phyloP scores from a whole-genome alignment of 1,140 invertebrate species.

The Neodiprion pinetum region DNA sequence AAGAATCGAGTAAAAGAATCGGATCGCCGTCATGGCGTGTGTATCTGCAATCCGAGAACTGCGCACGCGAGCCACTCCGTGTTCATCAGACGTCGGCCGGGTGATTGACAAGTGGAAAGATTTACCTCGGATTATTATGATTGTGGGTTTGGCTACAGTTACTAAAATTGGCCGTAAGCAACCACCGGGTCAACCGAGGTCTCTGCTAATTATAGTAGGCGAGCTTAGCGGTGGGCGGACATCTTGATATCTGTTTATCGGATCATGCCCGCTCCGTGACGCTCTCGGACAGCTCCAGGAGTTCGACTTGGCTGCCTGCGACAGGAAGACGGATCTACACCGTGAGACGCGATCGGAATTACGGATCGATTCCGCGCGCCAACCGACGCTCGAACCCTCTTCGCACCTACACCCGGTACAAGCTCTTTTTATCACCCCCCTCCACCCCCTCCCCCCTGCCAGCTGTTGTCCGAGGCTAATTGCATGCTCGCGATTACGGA shows the following conservation, averaged over 20 bases:
- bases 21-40: not conserved
- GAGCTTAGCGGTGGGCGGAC: conserved; percentile 42
- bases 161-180: conserved; percentile 50
- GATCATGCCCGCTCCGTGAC: conserved; percentile 37
- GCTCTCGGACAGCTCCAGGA: not conserved
- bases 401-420: conserved; percentile 46
- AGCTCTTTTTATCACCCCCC: conserved; percentile 38
- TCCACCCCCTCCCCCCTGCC: conserved; percentile 29
- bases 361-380: conserved; percentile 45
- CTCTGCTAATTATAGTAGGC: conserved; percentile 57
- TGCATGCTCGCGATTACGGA: not conserved
- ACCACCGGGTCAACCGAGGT: conserved; percentile 49
- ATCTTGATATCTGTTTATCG: conserved; percentile 58
- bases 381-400: conserved; percentile 25
- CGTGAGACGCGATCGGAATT: conserved; percentile 45
- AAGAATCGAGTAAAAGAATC: not conserved
- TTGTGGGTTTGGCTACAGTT: conserved; percentile 44
- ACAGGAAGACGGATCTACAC: conserved; percentile 48
- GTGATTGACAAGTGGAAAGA: conserved; percentile 63
- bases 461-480: conserved; percentile 16
- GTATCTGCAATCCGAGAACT: not conserved
- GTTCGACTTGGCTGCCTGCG: conserved; percentile 11
- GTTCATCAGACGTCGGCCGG: conserved; percentile 46
- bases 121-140: conserved; percentile 61
- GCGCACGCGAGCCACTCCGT: conserved; percentile 1